phyloP scores from a whole-genome alignment of 92 coral and sea anemone species.

The Galaxea fascicularis region DNA sequence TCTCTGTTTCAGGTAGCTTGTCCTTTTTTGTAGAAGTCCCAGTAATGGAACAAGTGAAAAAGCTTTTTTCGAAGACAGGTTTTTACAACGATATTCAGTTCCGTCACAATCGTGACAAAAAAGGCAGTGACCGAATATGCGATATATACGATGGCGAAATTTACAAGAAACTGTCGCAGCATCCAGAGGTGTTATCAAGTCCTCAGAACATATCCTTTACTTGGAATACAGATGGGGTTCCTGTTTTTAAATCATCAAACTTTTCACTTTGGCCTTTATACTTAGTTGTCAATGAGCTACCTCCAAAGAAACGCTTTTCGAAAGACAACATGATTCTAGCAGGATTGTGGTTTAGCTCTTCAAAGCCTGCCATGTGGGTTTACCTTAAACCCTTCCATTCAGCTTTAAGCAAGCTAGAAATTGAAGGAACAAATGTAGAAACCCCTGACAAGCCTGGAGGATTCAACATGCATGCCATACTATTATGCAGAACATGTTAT shows the following conservation, averaged over 20 bases:
- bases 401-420: slow-evolving; percentile 14
- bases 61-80: background rate
- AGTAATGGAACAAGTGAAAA: background rate
- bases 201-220: slow-evolving; percentile 32
- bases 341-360: slow-evolving; percentile 58
- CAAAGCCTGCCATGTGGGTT: slow-evolving; percentile 42
- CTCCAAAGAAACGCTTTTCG: slow-evolving; percentile 29
- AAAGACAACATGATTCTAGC: slow-evolving; percentile 39
- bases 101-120: background rate
- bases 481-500: slow-evolving; percentile 51
- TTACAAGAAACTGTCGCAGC: slow-evolving; percentile 3
- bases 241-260: slow-evolving; percentile 42
- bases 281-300: slow-evolving; percentile 42
- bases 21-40: slow-evolving; percentile 57
- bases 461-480: slow-evolving; percentile 16
- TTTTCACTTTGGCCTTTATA: slow-evolving; percentile 53
- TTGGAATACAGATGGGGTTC: slow-evolving; percentile 51
- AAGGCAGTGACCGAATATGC: background rate
- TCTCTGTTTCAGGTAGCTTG: slow-evolving; percentile 42
- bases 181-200: background rate
- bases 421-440: slow-evolving; percentile 16
- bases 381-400: slow-evolving; percentile 45
- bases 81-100: slow-evolving; percentile 13
- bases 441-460: slow-evolving; percentile 3
- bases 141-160: slow-evolving; percentile 23